Conservation (phyloP, 2,797 vertebrate genomes). For the Perodicticus potto region DNA sequence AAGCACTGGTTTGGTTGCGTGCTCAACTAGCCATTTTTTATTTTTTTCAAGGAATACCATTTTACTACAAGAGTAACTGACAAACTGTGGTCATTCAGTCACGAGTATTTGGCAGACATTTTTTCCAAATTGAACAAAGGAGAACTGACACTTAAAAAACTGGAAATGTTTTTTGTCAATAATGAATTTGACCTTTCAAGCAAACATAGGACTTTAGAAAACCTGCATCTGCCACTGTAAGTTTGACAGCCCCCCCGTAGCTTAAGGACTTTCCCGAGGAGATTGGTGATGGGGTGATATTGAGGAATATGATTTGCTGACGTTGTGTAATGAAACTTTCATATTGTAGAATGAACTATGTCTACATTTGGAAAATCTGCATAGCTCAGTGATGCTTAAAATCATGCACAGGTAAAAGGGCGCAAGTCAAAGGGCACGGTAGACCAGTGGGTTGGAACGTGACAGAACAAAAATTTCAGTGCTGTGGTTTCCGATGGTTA, state of each 20-base stretch:
- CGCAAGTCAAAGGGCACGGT: background rate
- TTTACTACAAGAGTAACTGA: constrained; percentile 45
- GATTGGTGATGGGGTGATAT: background rate
- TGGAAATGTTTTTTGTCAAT: background rate
- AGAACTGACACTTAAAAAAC: background rate
- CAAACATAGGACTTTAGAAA: constrained; percentile 31
- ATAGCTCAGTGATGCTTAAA: constrained; percentile 39
- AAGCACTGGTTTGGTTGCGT: background rate
- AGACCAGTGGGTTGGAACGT: background rate
- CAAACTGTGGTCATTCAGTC: background rate
- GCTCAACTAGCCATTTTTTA: background rate
- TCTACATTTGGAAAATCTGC: constrained; percentile 46
- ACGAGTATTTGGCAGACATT: background rate
- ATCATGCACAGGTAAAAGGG: constrained; percentile 15
- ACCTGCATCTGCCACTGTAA: background rate
- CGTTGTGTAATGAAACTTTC: background rate
- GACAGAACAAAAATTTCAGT: background rate
- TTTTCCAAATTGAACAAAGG: constrained; percentile 8
- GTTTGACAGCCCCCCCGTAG: background rate
- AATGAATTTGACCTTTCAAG: constrained; percentile 41
- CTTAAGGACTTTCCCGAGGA: background rate
- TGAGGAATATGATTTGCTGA: constrained; percentile 25
- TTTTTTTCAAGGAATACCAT: background rate
- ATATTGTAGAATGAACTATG: constrained; percentile 32
- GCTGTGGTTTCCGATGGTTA: constrained; percentile 2